A percentile compares a stretch with the other conserved stretches of the same genome.
Evolutionary conservation across 2,797 vertebrate genomes (phyloP).

Genomic region (Furcifer pardalis): DNA sequence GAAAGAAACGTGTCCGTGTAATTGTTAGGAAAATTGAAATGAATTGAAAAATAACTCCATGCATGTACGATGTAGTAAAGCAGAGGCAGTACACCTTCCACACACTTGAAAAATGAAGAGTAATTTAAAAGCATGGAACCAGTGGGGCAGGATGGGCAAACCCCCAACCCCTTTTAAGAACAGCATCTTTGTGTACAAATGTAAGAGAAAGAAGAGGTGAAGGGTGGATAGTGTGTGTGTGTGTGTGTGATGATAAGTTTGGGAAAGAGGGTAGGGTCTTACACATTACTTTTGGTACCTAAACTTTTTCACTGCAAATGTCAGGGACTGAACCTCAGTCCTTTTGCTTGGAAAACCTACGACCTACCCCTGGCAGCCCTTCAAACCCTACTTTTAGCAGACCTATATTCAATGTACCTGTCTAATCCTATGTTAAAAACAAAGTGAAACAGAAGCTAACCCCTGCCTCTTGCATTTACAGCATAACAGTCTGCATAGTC

Average conservation of each 20-base stretch:
- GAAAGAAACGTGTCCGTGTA: not conserved
- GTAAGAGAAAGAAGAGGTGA: too few relatives aligned
- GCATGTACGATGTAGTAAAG: not conserved
- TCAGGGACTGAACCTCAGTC: too few relatives aligned
- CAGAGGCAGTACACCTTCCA: not conserved
- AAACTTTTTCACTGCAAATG: not conserved
- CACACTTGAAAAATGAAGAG: not conserved
- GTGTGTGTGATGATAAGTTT: not conserved
- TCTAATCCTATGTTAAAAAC: too few relatives aligned
- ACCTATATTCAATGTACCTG: not conserved
- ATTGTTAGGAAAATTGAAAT: not conserved
- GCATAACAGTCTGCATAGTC: too few relatives aligned
- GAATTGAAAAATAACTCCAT: not conserved
- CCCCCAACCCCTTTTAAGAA: too few relatives aligned
- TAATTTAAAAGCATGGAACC: not conserved
- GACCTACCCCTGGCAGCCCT: not conserved
- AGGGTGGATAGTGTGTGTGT: too few relatives aligned
- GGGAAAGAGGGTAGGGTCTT: not conserved
- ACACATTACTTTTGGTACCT: not conserved
- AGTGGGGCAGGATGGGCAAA: too few relatives aligned
- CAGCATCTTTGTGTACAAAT: too few relatives aligned
- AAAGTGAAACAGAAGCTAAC: too few relatives aligned
- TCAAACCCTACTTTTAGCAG: not conserved
- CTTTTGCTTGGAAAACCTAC: not conserved
- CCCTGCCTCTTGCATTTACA: too few relatives aligned